Evolutionary conservation across 1,140 invertebrate genomes (phyloP).

Genomic region (Neodiprion fabricii): DNA sequence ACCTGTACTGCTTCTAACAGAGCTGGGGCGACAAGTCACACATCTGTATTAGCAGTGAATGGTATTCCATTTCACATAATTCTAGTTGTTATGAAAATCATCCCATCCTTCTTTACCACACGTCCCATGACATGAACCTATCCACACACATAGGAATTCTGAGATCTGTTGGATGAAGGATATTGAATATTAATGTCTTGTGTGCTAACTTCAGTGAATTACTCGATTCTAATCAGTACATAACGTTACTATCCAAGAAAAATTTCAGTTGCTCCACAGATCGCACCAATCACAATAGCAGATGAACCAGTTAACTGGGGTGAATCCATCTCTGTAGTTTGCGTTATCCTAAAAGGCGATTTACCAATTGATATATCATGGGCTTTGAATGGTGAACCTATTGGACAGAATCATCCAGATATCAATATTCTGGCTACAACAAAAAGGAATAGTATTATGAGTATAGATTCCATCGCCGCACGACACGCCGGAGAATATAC

Average conservation of each 20-base stretch:
- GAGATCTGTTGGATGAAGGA: too few relatives aligned
- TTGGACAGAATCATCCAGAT: constrained; percentile 21
- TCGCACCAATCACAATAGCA: constrained; percentile 70
- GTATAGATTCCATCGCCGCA: constrained; percentile 72
- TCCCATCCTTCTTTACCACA: background rate
- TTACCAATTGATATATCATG: constrained; percentile 70
- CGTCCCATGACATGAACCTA: background rate
- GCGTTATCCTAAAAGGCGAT: constrained; percentile 74
- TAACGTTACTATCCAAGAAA: constrained; percentile 21
- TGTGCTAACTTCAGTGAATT: constrained; percentile 8
- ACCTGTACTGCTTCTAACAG: constrained; percentile 69
- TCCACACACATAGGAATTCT: background rate
- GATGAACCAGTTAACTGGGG: constrained; percentile 71
- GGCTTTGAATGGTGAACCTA: constrained; percentile 60
- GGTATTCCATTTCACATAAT: constrained; percentile 47
- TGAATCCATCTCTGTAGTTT: constrained; percentile 66
- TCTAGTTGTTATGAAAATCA: background rate
- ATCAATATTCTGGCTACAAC: constrained; percentile 62
- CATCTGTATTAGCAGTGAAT: constrained; percentile 66
- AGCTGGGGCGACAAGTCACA: constrained; percentile 64
- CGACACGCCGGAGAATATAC: constrained; percentile 74
- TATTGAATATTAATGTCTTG: background rate
- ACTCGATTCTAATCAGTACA: background rate
- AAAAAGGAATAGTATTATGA: constrained; percentile 71
- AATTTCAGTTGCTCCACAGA: constrained; percentile 69